Conservation (phyloP, 2,113 vertebrate genomes). For the Albula glossodonta region DNA sequence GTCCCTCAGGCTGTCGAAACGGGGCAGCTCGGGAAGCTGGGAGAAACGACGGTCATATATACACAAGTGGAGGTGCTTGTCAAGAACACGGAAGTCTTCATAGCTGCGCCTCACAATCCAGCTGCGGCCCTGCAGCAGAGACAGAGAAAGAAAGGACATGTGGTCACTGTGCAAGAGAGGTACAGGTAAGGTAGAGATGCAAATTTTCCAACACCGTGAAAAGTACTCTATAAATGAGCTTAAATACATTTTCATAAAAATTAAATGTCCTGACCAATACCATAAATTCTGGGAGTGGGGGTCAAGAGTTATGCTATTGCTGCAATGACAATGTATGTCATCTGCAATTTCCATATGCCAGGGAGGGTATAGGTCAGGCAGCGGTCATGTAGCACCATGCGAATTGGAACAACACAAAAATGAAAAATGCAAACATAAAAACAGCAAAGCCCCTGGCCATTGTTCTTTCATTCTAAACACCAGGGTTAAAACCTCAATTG, state of each 20-base stretch:
- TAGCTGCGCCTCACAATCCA: slow-evolving; percentile 98
- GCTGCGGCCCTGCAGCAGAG: slow-evolving; percentile 81
- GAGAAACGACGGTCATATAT: slow-evolving; percentile 98
- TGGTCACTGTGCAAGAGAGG: background rate
- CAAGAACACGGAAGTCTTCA: slow-evolving; percentile 95
- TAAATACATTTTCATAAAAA: too few relatives aligned
- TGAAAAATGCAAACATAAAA: background rate
- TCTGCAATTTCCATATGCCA: background rate
- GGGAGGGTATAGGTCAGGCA: background rate
- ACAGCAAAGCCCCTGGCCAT: too few relatives aligned
- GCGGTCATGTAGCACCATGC: background rate
- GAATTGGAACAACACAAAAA: background rate
- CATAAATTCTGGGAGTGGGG: too few relatives aligned
- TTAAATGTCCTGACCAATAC: too few relatives aligned
- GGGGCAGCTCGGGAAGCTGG: slow-evolving; percentile 91
- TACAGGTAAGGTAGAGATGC: too few relatives aligned
- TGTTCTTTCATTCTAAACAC: too few relatives aligned
- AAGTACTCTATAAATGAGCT: too few relatives aligned
- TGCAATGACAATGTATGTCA: background rate
- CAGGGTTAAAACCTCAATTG: too few relatives aligned
- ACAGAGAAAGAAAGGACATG: background rate
- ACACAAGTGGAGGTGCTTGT: slow-evolving; percentile 96
- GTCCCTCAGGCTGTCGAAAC: slow-evolving; percentile 87
- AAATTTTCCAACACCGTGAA: too few relatives aligned
- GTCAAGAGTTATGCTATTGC: too few relatives aligned